Evolutionary conservation across 2,888 invertebrate species (phyloP).

Genomic region (Phytoseiulus persimilis): DNA sequence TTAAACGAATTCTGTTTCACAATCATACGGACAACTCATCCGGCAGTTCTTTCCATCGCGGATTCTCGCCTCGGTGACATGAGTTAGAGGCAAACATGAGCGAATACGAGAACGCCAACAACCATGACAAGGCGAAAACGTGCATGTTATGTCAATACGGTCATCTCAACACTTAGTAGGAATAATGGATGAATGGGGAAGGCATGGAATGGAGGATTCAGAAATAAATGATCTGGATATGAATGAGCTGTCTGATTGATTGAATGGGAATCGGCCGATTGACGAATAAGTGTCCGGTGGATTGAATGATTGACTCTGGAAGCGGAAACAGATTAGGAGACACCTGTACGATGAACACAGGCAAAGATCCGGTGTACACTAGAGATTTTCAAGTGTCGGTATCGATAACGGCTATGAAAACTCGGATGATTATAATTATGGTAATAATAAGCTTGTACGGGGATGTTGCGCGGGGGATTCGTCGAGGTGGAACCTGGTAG

Average conservation of each 20-base stretch:
- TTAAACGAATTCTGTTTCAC: slow-evolving; percentile 5
- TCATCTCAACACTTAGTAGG: background rate
- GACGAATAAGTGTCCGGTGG: background rate
- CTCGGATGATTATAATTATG: background rate
- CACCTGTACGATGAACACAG: no score
- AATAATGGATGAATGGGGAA: background rate
- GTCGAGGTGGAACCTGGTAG: background rate
- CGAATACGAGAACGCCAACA: no score
- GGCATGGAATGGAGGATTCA: background rate
- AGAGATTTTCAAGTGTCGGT: background rate
- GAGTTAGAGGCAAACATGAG: background rate
- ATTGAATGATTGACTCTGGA: background rate
- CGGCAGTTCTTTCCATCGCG: background rate
- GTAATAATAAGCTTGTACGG: background rate
- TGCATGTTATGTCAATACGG: background rate
- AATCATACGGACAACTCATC: background rate
- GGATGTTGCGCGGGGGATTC: background rate
- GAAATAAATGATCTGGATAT: background rate
- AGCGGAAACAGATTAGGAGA: no score
- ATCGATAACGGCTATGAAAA: background rate
- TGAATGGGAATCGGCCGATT: background rate
- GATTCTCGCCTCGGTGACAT: background rate
- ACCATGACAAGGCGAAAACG: background rate
- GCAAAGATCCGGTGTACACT: background rate
- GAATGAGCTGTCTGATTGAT: background rate